phyloP scores from a whole-genome alignment of 1,140 invertebrate species.

The Himalopsyche phryganea region DNA sequence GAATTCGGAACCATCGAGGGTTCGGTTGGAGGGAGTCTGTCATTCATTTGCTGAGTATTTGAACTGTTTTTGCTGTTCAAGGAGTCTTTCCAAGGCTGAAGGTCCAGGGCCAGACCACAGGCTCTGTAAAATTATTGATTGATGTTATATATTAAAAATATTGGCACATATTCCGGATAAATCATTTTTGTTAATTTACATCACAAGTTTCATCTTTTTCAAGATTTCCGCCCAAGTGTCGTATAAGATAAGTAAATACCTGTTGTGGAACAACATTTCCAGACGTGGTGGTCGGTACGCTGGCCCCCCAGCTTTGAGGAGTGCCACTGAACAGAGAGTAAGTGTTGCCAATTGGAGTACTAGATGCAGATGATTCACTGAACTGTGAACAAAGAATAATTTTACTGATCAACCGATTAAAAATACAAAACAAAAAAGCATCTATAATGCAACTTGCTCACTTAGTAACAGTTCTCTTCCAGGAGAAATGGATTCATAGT shows the following conservation, averaged over 20 bases:
- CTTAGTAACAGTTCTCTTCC: too few species aligned
- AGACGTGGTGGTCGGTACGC: not conserved
- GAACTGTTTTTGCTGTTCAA: conserved; percentile 75
- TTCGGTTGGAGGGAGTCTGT: not conserved
- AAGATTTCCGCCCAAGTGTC: too few species aligned
- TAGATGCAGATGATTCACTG: conserved; percentile 25
- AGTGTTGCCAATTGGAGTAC: conserved; percentile 47
- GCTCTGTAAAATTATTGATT: conserved; percentile 52
- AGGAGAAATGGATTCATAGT: too few species aligned
- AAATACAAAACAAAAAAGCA: not conserved
- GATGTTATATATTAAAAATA: too few species aligned
- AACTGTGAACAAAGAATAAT: conserved; percentile 11
- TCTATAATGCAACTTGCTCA: too few species aligned
- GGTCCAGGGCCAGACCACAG: conserved; percentile 74
- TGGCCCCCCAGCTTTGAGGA: conserved; percentile 40
- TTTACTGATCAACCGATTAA: not conserved
- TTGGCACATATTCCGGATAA: too few species aligned
- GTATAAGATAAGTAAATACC: too few species aligned
- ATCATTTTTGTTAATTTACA: too few species aligned
- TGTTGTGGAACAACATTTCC: conserved; percentile 1
- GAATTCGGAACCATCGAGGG: too few species aligned
- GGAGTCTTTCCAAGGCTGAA: conserved; percentile 72
- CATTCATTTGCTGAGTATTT: conserved; percentile 36
- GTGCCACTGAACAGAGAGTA: conserved; percentile 67
- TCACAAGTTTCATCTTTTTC: too few species aligned